Evolutionary conservation across 2,888 invertebrate species (phyloP).

Genomic region (Polydesmus complanatus): DNA sequence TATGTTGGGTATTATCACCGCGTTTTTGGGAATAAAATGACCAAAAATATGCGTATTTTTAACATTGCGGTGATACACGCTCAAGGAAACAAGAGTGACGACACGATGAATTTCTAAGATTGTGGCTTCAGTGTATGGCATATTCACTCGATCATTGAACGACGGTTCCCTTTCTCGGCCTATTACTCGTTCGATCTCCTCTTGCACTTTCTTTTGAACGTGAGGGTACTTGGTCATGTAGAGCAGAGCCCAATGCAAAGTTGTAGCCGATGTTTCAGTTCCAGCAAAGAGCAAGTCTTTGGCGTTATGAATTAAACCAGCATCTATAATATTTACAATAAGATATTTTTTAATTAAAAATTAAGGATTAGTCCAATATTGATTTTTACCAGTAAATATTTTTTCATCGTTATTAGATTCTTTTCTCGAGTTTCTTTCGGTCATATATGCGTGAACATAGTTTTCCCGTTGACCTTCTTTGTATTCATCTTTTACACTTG

Average conservation of each 20-base stretch:
- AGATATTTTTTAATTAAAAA: too few relatives aligned
- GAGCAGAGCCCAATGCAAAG: not conserved
- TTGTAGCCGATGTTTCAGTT: not conserved
- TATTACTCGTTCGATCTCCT: not conserved
- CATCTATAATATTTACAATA: too few relatives aligned
- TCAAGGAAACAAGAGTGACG: not conserved
- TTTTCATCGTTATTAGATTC: not conserved
- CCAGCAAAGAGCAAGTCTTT: not conserved
- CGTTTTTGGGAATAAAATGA: not conserved
- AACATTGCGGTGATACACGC: not conserved
- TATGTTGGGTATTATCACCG: not conserved
- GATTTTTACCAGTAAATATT: not conserved
- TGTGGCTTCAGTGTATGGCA: slow-evolving; percentile 6
- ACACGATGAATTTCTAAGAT: slow-evolving; percentile 5
- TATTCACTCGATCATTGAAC: not conserved
- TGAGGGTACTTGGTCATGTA: slow-evolving; percentile 1
- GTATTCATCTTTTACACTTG: not conserved
- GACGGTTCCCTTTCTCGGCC: slow-evolving; percentile 1
- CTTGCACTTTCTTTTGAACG: slow-evolving; percentile 1
- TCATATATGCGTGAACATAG: not conserved
- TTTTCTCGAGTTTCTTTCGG: not conserved
- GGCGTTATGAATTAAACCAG: not conserved
- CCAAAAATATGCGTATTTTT: not conserved
- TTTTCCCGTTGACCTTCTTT: not conserved
- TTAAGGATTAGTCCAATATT: not conserved